Evolutionary conservation across 2,797 vertebrate genomes (phyloP).

Genomic region (Zenarchopterus dispar): DNA sequence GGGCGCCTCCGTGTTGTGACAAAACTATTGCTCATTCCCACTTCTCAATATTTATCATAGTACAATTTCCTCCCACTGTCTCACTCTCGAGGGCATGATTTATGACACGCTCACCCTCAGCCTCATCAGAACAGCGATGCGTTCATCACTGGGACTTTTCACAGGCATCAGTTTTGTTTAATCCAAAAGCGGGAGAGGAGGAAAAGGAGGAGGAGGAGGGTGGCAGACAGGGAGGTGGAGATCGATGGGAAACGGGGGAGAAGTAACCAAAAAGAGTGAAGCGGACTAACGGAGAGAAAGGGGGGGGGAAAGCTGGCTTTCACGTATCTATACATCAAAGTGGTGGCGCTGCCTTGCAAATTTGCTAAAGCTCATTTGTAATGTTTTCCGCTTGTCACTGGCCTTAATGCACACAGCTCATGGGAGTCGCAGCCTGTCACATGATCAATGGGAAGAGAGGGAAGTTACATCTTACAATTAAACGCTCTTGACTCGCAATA

Average conservation of each 20-base stretch:
- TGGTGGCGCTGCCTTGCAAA: conserved; percentile 66
- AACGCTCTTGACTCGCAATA: conserved; percentile 75
- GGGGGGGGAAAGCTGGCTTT: conserved; percentile 19
- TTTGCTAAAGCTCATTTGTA: conserved; percentile 79
- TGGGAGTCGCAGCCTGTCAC: conserved; percentile 70
- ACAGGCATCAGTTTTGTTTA: conserved; percentile 67
- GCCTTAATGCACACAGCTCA: conserved; percentile 77
- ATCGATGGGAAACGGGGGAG: conserved; percentile 30
- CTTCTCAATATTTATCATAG: conserved; percentile 81
- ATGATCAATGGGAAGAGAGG: conserved; percentile 80
- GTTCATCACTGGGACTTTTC: conserved; percentile 64
- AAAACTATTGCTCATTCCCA: conserved; percentile 77
- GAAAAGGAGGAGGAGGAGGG: conserved; percentile 1
- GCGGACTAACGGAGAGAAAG: conserved; percentile 16
- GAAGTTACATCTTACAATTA: conserved; percentile 81
- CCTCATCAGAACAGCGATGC: conserved; percentile 49
- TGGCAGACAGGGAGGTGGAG: conserved; percentile 30
- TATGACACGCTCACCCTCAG: conserved; percentile 51
- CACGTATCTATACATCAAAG: conserved; percentile 70
- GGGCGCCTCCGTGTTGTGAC: conserved; percentile 61
- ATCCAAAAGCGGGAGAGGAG: conserved; percentile 46
- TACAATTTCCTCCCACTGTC: conserved; percentile 58
- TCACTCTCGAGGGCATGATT: conserved; percentile 65
- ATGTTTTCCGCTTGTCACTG: conserved; percentile 79
- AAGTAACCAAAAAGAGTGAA: conserved; percentile 15